Evolutionary conservation across 2,797 vertebrate genomes (phyloP).

Genomic region (Myripristis jacobus): DNA sequence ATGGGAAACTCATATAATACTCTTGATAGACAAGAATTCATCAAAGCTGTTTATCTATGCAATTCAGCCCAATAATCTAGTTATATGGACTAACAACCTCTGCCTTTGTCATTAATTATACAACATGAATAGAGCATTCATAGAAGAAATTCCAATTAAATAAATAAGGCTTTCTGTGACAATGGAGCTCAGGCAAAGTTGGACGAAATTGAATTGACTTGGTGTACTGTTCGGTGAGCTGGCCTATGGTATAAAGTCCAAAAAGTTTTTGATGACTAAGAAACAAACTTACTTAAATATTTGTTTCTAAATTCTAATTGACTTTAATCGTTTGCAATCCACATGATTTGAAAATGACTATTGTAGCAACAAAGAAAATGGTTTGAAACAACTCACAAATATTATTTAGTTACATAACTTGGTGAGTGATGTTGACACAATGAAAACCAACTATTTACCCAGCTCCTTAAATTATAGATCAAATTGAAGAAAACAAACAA

Average conservation of each 20-base stretch:
- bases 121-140: constrained; percentile 58
- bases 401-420: constrained; percentile 64
- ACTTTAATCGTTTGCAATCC: constrained; percentile 57
- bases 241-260: constrained; percentile 22
- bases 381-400: constrained; percentile 54
- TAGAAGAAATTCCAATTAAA: constrained; percentile 24
- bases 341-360: constrained; percentile 63
- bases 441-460: constrained; percentile 69
- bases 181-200: constrained; percentile 34
- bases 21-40: constrained; percentile 31
- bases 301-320: constrained; percentile 65
- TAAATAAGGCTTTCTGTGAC: constrained; percentile 45
- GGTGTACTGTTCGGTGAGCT: constrained; percentile 35
- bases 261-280: constrained; percentile 11
- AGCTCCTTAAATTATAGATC: constrained; percentile 68
- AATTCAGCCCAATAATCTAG: constrained; percentile 67
- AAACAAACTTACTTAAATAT: constrained; percentile 25
- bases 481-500: constrained; percentile 16
- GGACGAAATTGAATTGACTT: constrained; percentile 38
- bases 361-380: constrained; percentile 61
- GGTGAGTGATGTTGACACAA: constrained; percentile 66
- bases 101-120: constrained; percentile 64
- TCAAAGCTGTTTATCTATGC: constrained; percentile 61
- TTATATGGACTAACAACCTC: constrained; percentile 59
- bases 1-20: constrained; percentile 47